Percentiles rank a stretch among this genome's conserved stretches.
Evolutionary conservation across 2,797 vertebrate genomes (phyloP).

Genomic region (Cuculus canorus): DNA sequence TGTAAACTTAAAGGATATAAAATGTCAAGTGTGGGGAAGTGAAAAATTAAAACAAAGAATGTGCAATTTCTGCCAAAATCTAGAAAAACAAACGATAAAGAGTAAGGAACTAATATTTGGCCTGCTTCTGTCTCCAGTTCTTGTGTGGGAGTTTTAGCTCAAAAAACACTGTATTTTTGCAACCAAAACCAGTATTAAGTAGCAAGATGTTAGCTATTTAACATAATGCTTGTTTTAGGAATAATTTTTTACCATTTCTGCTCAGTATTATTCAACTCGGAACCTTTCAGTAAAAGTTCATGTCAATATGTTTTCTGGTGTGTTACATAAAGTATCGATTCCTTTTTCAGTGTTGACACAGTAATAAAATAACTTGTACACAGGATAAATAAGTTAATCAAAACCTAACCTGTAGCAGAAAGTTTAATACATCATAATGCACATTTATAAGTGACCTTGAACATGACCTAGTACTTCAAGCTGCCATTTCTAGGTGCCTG

Average conservation of each 20-base stretch:
- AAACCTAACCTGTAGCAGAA: not conserved
- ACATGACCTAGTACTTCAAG: not conserved
- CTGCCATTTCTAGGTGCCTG: not conserved
- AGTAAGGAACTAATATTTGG: conserved; percentile 35
- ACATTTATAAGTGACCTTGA: not conserved
- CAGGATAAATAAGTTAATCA: not conserved
- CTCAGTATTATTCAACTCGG: not conserved
- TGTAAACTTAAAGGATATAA: conserved; percentile 31
- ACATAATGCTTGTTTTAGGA: not conserved
- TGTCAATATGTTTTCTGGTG: not conserved
- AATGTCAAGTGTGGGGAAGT: not conserved
- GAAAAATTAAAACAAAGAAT: conserved; percentile 58
- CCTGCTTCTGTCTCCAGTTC: conserved; percentile 9
- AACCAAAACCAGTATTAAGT: not conserved
- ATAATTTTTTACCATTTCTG: not conserved
- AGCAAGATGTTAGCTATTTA: not conserved
- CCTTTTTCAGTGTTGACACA: not conserved
- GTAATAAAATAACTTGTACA: not conserved
- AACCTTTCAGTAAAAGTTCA: not conserved
- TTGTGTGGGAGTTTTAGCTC: not conserved
- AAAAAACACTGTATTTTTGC: conserved; percentile 12
- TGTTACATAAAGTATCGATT: not conserved
- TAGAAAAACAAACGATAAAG: conserved; percentile 51
- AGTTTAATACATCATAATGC: not conserved
- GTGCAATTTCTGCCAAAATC: conserved; percentile 45